These are phyloP conservation scores for Agapornis canus DNA, from an alignment of 2,797 vertebrate genomes.

Conservation along the genomic window DNA sequence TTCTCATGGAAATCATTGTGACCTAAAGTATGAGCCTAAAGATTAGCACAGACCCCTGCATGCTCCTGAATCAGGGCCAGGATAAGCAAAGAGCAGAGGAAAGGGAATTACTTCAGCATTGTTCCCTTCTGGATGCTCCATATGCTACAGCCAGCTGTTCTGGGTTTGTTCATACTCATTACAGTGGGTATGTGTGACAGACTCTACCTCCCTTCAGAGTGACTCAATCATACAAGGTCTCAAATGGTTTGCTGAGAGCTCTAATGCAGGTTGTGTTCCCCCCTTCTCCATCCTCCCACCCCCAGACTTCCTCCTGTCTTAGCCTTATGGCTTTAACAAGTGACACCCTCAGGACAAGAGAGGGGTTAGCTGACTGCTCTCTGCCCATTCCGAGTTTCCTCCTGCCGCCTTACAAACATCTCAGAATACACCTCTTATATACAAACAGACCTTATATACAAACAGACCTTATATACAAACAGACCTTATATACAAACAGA, in stretches of 20 bases:
- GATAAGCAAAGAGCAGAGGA: constrained; percentile 54
- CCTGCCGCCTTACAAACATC: not conserved
- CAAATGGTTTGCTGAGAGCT: not conserved
- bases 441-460: too few relatives aligned
- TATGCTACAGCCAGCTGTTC: constrained; percentile 63
- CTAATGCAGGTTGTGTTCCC: not conserved
- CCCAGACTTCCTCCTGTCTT: not conserved
- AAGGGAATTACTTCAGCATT: constrained; percentile 67
- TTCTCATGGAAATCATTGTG: not conserved
- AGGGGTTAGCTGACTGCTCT: not conserved
- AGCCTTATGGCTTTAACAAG: not conserved
- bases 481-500: not conserved
- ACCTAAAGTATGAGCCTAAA: not conserved
- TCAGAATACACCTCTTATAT: not conserved
- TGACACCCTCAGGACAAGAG: not conserved
- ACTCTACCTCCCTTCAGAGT: constrained; percentile 34
- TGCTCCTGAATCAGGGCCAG: constrained; percentile 35
- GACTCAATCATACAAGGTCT: constrained; percentile 18
- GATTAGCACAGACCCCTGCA: not conserved
- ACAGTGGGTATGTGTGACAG: constrained; percentile 43
- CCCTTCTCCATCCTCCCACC: not conserved
- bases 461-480: too few relatives aligned
- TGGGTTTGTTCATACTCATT: constrained; percentile 38
- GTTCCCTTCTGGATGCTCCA: constrained; percentile 64
- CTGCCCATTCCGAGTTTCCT: not conserved